Percentiles rank a stretch among this genome's conserved stretches.
These are phyloP conservation scores for Orthonyx spaldingii DNA, from an alignment of 2,113 vertebrate species.

Conservation along the genomic window DNA sequence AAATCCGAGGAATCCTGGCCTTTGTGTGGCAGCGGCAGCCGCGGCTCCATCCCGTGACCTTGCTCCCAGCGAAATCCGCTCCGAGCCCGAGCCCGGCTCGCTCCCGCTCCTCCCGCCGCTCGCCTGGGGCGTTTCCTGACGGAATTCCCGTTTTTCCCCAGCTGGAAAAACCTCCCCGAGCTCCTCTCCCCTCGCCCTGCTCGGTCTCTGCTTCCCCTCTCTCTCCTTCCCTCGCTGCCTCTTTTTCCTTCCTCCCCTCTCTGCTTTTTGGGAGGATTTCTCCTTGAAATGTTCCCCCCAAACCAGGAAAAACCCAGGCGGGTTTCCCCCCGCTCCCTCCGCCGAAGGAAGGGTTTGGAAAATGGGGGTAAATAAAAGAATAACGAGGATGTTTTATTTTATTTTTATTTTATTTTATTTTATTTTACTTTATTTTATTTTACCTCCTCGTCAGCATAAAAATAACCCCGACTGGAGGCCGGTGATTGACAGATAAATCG, in stretches of 20 bases:
- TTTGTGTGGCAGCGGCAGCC: background rate
- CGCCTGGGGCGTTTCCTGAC: background rate
- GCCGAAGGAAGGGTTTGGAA: background rate
- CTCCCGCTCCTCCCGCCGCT: background rate
- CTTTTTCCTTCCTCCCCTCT: background rate
- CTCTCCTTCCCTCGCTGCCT: background rate
- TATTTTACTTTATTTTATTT: too few relatives aligned
- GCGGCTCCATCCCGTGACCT: background rate
- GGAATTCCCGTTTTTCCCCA: background rate
- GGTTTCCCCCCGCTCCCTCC: background rate
- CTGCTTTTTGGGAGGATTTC: background rate
- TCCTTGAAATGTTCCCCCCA: background rate
- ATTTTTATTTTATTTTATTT: too few relatives aligned
- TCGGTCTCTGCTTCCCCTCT: background rate
- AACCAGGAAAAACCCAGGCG: background rate
- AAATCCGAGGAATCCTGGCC: background rate
- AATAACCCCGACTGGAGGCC: constrained; percentile 41
- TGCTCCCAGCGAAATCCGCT: background rate
- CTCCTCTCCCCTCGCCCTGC: background rate
- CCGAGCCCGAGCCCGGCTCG: background rate
- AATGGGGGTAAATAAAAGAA: background rate
- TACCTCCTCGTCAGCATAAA: background rate
- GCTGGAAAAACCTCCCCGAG: background rate
- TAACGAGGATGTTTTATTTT: background rate
- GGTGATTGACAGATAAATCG: constrained; percentile 70